These are phyloP conservation scores for Drosophila novamexicana DNA, from an alignment of 1,140 invertebrate species.

Conservation along the genomic window DNA sequence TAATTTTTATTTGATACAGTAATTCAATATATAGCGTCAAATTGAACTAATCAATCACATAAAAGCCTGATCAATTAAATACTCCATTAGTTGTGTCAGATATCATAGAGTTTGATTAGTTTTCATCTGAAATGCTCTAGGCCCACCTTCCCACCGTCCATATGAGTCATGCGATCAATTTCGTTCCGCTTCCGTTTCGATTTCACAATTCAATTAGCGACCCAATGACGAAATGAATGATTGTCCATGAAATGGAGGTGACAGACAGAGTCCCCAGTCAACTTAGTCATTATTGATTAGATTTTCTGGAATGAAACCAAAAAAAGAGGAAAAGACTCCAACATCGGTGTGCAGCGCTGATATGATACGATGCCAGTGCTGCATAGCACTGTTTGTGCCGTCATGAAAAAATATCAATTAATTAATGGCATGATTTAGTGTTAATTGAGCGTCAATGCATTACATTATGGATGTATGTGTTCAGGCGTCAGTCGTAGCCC, in stretches of 20 bases:
- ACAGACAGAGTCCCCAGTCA: not conserved
- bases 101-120: not conserved
- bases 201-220: slow-evolving; percentile 73
- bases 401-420: slow-evolving; percentile 59
- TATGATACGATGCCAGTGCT: slow-evolving; percentile 31
- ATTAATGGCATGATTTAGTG: slow-evolving; percentile 72
- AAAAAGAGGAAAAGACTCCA: slow-evolving; percentile 24
- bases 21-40: slow-evolving; percentile 3
- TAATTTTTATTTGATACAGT: not conserved
- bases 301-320: slow-evolving; percentile 22
- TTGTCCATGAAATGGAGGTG: slow-evolving; percentile 48
- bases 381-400: not conserved
- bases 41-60: slow-evolving; percentile 30
- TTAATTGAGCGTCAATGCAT: slow-evolving; percentile 58
- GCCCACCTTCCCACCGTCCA: not conserved
- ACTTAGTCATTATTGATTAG: slow-evolving; percentile 61
- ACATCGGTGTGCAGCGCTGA: slow-evolving; percentile 10
- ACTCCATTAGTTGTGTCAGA: slow-evolving; percentile 2
- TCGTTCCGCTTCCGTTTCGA: slow-evolving; percentile 49
- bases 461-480: slow-evolving; percentile 16
- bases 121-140: slow-evolving; percentile 9
- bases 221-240: slow-evolving; percentile 74
- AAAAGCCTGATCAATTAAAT: slow-evolving; percentile 6
- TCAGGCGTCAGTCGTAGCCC: slow-evolving; percentile 5
- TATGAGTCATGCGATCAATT: slow-evolving; percentile 64